These are phyloP conservation scores for Montipora cactus DNA, from an alignment of 64 coral and sea anemone species.

Conservation along the genomic window DNA sequence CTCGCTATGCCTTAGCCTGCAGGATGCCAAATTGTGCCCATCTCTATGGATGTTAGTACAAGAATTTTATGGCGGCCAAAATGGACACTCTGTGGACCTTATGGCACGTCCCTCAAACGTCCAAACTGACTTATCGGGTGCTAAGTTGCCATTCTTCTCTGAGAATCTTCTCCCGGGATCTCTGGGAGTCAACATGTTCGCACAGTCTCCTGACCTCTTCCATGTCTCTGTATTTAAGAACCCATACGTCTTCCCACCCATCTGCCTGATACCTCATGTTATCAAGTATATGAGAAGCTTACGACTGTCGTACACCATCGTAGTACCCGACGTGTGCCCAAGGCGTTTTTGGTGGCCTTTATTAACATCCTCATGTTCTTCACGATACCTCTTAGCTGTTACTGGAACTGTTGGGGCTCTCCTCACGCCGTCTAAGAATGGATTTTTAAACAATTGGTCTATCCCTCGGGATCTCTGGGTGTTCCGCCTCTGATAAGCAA, in stretches of 20 bases:
- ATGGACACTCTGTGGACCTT: conserved; percentile 22
- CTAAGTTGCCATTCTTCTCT: neutral
- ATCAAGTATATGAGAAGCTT: neutral
- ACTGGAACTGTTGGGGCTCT: neutral
- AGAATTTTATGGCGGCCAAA: neutral
- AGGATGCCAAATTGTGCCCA: neutral
- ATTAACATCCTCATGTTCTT: neutral
- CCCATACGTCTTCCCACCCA: neutral
- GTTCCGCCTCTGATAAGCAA: neutral
- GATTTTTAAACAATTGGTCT: conserved; percentile 6
- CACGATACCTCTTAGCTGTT: neutral
- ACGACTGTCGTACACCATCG: conserved; percentile 4
- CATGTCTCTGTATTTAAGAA: neutral
- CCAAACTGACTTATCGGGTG: neutral
- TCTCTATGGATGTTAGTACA: neutral
- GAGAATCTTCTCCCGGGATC: neutral
- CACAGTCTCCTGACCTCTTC: neutral
- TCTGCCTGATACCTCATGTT: neutral
- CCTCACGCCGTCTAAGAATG: conserved; percentile 5
- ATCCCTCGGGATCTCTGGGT: conserved; percentile 1
- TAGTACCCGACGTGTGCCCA: conserved; percentile 38
- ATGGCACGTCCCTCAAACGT: conserved; percentile 1
- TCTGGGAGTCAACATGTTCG: conserved; percentile 4
- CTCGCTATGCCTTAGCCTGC: neutral
- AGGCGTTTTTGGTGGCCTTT: neutral